Evolutionary conservation across 2,888 invertebrate genomes (phyloP).

Genomic region (Cantharis lateralis): DNA sequence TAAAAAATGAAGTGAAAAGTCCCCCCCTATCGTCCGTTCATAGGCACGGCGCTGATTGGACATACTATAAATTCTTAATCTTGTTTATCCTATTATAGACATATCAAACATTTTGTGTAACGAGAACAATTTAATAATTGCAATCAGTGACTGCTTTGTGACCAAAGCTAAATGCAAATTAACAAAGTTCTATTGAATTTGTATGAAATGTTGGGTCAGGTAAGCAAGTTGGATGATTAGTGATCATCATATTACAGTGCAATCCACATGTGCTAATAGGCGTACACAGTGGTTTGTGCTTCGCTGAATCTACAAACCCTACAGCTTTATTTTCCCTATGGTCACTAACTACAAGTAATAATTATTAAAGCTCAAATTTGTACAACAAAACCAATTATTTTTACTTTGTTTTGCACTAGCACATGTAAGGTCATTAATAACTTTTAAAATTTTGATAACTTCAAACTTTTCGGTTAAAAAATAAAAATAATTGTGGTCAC

Average conservation of each 20-base stretch:
- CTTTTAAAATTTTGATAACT: background rate
- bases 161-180: slow-evolving; percentile 43
- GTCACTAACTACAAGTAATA: slow-evolving; percentile 38
- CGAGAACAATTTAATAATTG: slow-evolving; percentile 5
- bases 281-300: slow-evolving; percentile 36
- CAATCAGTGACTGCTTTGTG: slow-evolving; percentile 19
- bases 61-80: background rate
- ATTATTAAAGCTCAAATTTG: background rate
- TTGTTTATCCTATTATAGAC: background rate
- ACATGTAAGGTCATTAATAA: background rate
- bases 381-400: background rate
- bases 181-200: slow-evolving; percentile 42
- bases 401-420: background rate
- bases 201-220: slow-evolving; percentile 42
- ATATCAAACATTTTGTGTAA: background rate
- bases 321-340: slow-evolving; percentile 31
- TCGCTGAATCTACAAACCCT: slow-evolving; percentile 25
- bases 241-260: slow-evolving; percentile 44
- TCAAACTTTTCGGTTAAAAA: background rate
- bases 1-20: too few relatives aligned
- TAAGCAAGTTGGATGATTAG: slow-evolving; percentile 44
- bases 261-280: slow-evolving; percentile 48
- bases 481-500: background rate
- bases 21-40: too few relatives aligned
- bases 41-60: too few relatives aligned